A percentile compares a stretch with the other conserved stretches of the same genome.
These are phyloP conservation scores for Dasyornis broadbenti DNA, from an alignment of 2,113 vertebrate species.

Conservation along the genomic window DNA sequence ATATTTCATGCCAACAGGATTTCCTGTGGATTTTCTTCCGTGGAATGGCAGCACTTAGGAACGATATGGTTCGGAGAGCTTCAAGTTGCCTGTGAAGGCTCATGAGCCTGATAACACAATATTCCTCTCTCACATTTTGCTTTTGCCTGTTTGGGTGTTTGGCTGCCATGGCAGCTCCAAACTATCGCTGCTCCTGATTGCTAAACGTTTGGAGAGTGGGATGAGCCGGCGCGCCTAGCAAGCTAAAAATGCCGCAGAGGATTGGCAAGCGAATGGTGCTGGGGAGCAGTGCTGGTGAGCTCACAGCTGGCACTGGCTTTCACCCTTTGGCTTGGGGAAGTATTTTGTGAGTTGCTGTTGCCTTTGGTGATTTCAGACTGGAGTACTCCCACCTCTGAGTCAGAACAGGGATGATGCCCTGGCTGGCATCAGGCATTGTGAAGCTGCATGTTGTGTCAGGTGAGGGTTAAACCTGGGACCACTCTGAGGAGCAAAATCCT, in stretches of 20 bases:
- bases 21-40: not conserved
- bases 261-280: not conserved
- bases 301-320: slow-evolving; percentile 18
- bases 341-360: not conserved
- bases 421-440: not conserved
- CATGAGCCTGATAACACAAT: not conserved
- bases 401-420: not conserved
- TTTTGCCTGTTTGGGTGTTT: slow-evolving; percentile 11
- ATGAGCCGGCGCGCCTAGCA: not conserved
- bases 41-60: not conserved
- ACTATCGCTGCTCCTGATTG: not conserved
- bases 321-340: not conserved
- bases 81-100: not conserved
- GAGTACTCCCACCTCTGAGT: not conserved
- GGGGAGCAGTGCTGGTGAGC: slow-evolving; percentile 38
- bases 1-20: not conserved
- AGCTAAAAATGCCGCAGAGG: slow-evolving; percentile 20
- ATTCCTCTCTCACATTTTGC: not conserved
- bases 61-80: accelerated
- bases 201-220: slow-evolving; percentile 12
- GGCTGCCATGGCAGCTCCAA: slow-evolving; percentile 9
- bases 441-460: not conserved
- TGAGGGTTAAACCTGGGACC: not conserved
- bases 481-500: not conserved
- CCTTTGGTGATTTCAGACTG: not conserved